Percentiles rank a stretch among this genome's conserved stretches.
phyloP scores from a whole-genome alignment of 2,797 vertebrate genomes.

The Smutsia gigantea region DNA sequence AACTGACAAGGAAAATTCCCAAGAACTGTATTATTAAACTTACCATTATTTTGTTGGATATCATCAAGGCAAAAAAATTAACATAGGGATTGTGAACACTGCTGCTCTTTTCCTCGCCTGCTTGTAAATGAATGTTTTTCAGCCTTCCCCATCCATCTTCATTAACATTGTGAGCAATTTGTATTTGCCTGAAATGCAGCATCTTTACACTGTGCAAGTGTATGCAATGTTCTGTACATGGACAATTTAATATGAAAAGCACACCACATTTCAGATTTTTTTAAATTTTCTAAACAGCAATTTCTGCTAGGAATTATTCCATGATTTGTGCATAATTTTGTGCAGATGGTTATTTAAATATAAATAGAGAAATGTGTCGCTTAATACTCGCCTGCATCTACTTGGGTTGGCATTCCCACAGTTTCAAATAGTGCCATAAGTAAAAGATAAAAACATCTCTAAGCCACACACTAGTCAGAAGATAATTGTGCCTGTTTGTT shows the following conservation, averaged over 20 bases:
- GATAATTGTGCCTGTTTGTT: slow-evolving; percentile 97
- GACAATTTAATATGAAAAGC: slow-evolving; percentile 90
- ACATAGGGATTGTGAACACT: slow-evolving; percentile 58
- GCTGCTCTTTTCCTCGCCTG: slow-evolving; percentile 66
- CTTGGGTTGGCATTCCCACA: slow-evolving; percentile 84
- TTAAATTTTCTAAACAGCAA: slow-evolving; percentile 88
- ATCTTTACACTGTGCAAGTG: slow-evolving; percentile 80
- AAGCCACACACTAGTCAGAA: slow-evolving; percentile 95
- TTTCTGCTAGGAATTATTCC: slow-evolving; percentile 89
- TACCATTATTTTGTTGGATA: slow-evolving; percentile 75
- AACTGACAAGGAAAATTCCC: slow-evolving; percentile 77
- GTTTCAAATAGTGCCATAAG: slow-evolving; percentile 92
- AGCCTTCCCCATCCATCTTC: slow-evolving; percentile 84
- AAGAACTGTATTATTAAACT: slow-evolving; percentile 83
- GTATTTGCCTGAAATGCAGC: slow-evolving; percentile 76
- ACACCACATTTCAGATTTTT: slow-evolving; percentile 84
- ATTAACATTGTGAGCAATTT: slow-evolving; percentile 86
- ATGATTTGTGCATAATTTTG: slow-evolving; percentile 89
- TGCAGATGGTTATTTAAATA: slow-evolving; percentile 90
- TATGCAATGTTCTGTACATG: slow-evolving; percentile 85
- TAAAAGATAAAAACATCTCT: slow-evolving; percentile 97
- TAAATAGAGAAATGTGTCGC: slow-evolving; percentile 88
- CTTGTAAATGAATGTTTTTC: slow-evolving; percentile 82
- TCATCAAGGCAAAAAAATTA: slow-evolving; percentile 81
- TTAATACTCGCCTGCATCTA: slow-evolving; percentile 86